These are phyloP conservation scores for Lithophane leautieri DNA, from an alignment of 2,888 invertebrate genomes.

Conservation along the genomic window DNA sequence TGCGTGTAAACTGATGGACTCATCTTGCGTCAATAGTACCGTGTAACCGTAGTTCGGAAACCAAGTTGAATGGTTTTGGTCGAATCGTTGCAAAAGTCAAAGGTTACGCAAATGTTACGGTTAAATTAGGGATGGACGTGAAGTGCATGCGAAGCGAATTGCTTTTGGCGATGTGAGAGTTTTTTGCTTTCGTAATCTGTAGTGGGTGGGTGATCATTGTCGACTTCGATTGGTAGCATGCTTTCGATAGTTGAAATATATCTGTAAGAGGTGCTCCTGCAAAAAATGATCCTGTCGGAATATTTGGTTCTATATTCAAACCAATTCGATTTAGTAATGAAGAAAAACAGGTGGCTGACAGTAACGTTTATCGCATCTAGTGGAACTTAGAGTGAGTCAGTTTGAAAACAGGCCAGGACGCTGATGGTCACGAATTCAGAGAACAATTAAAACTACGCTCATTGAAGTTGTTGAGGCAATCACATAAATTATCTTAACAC, in stretches of 20 bases:
- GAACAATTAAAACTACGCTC: background rate
- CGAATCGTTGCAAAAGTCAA: constrained; percentile 68
- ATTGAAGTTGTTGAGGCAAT: constrained; percentile 43
- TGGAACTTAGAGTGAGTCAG: background rate
- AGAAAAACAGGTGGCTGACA: too few species aligned
- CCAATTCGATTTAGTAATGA: background rate
- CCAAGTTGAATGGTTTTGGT: constrained; percentile 60
- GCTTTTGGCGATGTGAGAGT: constrained; percentile 42
- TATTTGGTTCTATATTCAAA: background rate
- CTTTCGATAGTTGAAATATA: too few species aligned
- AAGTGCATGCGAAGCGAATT: constrained; percentile 70
- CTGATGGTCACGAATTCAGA: background rate
- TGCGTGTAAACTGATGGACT: constrained; percentile 60
- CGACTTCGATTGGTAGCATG: background rate
- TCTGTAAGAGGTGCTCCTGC: background rate
- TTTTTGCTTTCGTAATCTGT: constrained; percentile 11
- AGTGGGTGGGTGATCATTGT: background rate
- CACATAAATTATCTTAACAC: constrained; percentile 49
- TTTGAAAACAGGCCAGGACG: background rate
- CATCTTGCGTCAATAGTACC: constrained; percentile 70
- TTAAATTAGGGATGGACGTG: constrained; percentile 74
- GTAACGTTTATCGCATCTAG: too few species aligned
- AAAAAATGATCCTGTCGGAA: background rate
- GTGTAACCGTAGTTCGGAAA: constrained; percentile 67
- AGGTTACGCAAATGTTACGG: constrained; percentile 72